These are phyloP conservation scores for Siphlonurus alternatus DNA, from an alignment of 2,888 invertebrate genomes.

Conservation along the genomic window DNA sequence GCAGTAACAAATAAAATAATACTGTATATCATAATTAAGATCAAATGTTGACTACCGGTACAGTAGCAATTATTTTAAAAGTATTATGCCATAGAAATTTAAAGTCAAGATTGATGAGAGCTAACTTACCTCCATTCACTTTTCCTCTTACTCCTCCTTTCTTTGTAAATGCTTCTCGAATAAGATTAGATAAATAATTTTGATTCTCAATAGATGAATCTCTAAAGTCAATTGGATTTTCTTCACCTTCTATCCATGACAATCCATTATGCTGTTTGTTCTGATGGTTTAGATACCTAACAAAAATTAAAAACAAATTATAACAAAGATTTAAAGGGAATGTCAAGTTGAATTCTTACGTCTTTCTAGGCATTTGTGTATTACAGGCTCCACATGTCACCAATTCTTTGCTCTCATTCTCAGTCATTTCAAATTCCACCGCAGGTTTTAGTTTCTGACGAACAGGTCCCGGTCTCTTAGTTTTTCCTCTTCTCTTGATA, in stretches of 20 bases:
- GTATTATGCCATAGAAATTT: no score
- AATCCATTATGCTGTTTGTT: constrained; percentile 35
- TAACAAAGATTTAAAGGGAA: no score
- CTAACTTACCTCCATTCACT: neutral
- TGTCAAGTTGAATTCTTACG: no score
- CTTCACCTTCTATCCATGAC: constrained; percentile 36
- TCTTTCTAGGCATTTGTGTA: neutral
- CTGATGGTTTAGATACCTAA: constrained; percentile 26
- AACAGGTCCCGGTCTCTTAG: no score
- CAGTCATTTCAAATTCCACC: neutral
- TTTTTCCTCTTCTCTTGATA: no score
- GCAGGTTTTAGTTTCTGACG: no score
- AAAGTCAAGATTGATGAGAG: no score
- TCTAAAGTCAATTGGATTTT: neutral
- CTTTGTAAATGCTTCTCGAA: neutral
- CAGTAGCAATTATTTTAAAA: no score
- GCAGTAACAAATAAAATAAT: neutral
- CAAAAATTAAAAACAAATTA: neutral
- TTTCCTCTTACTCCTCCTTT: neutral
- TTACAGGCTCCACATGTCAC: neutral
- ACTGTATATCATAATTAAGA: neutral
- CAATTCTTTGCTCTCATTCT: neutral
- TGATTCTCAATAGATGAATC: neutral
- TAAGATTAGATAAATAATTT: neutral
- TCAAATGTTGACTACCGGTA: no score